Percentiles rank a stretch among this genome's conserved stretches.
These are phyloP conservation scores for Donacobius atricapilla DNA, from an alignment of 2,113 vertebrate species.

Conservation along the genomic window DNA sequence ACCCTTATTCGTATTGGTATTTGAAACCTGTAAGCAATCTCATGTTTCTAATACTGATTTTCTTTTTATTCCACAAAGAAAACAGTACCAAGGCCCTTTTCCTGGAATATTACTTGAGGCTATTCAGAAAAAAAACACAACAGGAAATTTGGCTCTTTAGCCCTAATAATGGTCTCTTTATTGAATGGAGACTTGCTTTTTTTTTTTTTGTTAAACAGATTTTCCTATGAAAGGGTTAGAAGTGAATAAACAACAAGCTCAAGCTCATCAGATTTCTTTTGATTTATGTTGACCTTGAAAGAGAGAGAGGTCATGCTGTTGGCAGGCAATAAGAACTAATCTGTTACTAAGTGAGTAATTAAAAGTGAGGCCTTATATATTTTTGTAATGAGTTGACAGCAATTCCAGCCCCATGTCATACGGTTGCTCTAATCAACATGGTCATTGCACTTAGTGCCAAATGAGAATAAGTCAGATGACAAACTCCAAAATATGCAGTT, in stretches of 20 bases:
- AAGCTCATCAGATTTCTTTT: conserved; percentile 72
- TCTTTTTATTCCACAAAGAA: conserved; percentile 52
- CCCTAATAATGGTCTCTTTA: conserved; percentile 18
- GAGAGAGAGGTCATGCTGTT: conserved; percentile 62
- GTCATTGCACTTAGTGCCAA: conserved; percentile 79
- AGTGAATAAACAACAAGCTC: conserved; percentile 41
- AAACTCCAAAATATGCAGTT: conserved; percentile 52
- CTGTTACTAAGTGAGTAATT: conserved; percentile 83
- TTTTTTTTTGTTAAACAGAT: conserved; percentile 35
- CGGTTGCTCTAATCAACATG: conserved; percentile 74
- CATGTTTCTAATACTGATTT: conserved; percentile 31
- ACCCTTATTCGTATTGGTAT: not conserved
- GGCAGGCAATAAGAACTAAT: conserved; percentile 75
- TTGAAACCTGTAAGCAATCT: conserved; percentile 12
- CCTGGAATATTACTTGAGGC: conserved; percentile 46
- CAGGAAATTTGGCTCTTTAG: conserved; percentile 59
- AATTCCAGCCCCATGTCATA: conserved; percentile 73
- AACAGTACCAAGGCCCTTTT: conserved; percentile 37
- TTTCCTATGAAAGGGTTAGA: conserved; percentile 57
- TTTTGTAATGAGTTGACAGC: conserved; percentile 83
- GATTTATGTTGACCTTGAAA: conserved; percentile 70
- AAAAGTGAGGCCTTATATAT: conserved; percentile 84
- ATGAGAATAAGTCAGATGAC: conserved; percentile 78
- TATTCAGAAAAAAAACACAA: conserved; percentile 28
- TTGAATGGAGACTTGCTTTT: not conserved